Evolutionary conservation across 2,888 invertebrate species (phyloP), one percentile per base, ranked within the genome.

Genomic region (Eubasilissa splendida): DNA sequence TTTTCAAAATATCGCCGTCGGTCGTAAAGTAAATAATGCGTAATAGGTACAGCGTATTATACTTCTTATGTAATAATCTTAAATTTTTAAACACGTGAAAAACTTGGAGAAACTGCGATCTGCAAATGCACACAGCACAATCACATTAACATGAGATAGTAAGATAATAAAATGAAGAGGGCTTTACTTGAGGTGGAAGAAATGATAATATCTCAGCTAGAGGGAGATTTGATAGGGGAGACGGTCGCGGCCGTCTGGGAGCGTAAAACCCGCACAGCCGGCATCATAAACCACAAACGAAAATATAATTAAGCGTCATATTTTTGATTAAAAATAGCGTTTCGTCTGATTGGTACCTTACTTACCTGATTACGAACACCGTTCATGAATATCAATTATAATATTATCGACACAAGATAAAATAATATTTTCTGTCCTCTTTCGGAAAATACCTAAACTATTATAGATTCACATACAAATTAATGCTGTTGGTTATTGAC

Each of bases 111-210:
- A 42, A 42, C 42, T 42, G 42, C 42, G 59, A 59, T 58, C 33
- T 74, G 14, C 22, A 58, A 75, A 59, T 75, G 74, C 74, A 56
- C 4, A 12, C 14, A 60, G 14, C 52, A 9, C n/a, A 59, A 75
- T 75, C 59, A 75, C 42, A 75, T 59, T 22, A 11, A 7, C 74
- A 42, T 59, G 14, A 14, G 52, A 42, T 52, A 68, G 52, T 68
- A 60, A 65, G 52, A 63, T 22, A 68, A 68, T 54, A 68, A 77
- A 77, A 77, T 77, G 77, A 77, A 77, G 68, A 77, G 77, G 68
- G 77, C 53, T 77, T 77, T 65, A 66, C 77, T 77, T 66, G 42
- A 50, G 58, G 68, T 53, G 66, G 66, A 59, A 58, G 31, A 75
- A 66, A 68, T 76, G 77, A 77, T 77, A 58, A 77, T 53, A 77